These are phyloP conservation scores for Diachasma alloeum DNA, from an alignment of 1,140 invertebrate genomes.

Conservation along the genomic window DNA sequence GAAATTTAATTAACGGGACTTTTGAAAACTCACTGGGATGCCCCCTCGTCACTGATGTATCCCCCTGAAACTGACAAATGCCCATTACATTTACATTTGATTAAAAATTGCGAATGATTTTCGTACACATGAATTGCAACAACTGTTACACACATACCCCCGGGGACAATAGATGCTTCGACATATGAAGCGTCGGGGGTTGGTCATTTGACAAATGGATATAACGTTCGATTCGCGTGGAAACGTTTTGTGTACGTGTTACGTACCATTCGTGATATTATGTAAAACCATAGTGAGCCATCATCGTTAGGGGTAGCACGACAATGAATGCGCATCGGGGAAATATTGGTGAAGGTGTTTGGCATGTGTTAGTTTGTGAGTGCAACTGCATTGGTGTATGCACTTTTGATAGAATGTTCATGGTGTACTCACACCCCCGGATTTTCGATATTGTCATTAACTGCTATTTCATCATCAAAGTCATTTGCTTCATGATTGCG, in stretches of 20 bases:
- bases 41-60: not conserved
- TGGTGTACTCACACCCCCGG: too few species aligned
- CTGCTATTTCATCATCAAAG: not conserved
- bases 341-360: not conserved
- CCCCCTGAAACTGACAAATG: not conserved
- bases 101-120: not conserved
- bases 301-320: not conserved
- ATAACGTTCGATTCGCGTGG: constrained; percentile 4
- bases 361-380: not conserved
- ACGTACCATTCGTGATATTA: constrained; percentile 7
- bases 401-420: too few species aligned
- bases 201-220: constrained; percentile 8
- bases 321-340: not conserved
- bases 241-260: constrained; percentile 5
- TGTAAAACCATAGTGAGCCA: constrained; percentile 12
- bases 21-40: not conserved
- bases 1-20: not conserved
- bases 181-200: not conserved
- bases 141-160: not conserved
- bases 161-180: not conserved
- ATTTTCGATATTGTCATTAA: not conserved
- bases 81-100: not conserved
- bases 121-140: not conserved
- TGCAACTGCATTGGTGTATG: not conserved
- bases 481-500: not conserved